These are phyloP conservation scores for Baryphthengus martii DNA, from an alignment of 2,113 vertebrate genomes.

Conservation along the genomic window DNA sequence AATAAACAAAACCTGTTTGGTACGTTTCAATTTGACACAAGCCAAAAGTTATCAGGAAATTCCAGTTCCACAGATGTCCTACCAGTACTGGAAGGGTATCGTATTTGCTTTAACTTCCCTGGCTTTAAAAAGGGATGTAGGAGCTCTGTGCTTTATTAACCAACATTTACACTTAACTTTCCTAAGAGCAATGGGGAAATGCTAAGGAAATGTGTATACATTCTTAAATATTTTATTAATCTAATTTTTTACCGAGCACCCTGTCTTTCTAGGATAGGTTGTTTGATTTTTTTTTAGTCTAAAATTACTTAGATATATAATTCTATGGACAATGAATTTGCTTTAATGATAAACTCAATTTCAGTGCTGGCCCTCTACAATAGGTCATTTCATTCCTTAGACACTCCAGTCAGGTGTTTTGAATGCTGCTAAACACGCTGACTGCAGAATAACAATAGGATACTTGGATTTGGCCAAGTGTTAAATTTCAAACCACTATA, in stretches of 20 bases:
- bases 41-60: slow-evolving; percentile 12
- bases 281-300: not conserved
- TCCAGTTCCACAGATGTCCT: slow-evolving; percentile 18
- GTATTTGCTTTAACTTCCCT: not conserved
- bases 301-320: not conserved
- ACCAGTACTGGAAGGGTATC: not conserved
- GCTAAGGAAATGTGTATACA: not conserved
- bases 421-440: not conserved
- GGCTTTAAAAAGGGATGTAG: not conserved
- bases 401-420: not conserved
- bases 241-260: not conserved
- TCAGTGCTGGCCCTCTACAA: not conserved
- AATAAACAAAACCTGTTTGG: not conserved
- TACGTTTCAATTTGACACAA: not conserved
- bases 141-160: not conserved
- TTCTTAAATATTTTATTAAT: not conserved
- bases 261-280: not conserved
- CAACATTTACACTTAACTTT: not conserved
- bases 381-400: not conserved
- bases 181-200: not conserved
- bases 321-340: not conserved
- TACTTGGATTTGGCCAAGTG: not conserved
- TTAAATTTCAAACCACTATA: not conserved
- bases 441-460: not conserved
- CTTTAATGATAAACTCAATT: not conserved